Conservation (phyloP, 2,888 invertebrate species). For the Drosophila tanythrix region DNA sequence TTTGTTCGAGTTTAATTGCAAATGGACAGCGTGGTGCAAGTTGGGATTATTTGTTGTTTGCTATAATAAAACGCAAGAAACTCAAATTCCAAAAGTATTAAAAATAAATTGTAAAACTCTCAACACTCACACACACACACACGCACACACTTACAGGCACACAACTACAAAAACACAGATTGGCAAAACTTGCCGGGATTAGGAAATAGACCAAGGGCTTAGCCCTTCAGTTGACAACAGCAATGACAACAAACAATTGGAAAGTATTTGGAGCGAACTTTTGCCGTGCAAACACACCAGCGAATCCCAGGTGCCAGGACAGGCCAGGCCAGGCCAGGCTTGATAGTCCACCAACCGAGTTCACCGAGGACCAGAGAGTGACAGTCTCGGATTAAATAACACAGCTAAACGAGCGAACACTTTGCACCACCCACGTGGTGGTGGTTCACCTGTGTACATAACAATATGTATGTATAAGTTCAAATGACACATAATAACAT, state of each 20-base stretch:
- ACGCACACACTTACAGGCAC: background rate
- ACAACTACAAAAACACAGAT: background rate
- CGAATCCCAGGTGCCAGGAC: constrained; percentile 5
- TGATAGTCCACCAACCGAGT: background rate
- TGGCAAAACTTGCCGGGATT: background rate
- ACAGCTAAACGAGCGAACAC: constrained; percentile 23
- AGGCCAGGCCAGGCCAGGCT: background rate
- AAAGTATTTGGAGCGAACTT: constrained; percentile 41
- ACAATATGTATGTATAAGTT: background rate
- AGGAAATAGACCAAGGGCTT: background rate
- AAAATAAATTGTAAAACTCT: constrained; percentile 43
- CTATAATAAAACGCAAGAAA: constrained; percentile 22
- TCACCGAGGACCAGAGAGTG: constrained; percentile 1
- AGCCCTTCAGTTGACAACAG: constrained; percentile 19
- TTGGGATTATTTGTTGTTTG: constrained; percentile 16
- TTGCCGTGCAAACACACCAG: constrained; percentile 22
- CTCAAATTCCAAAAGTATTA: constrained; percentile 38
- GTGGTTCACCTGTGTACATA: background rate
- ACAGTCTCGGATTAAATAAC: constrained; percentile 25
- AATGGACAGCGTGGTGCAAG: constrained; percentile 13
- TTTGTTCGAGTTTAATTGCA: constrained; percentile 36
- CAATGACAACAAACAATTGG: constrained; percentile 21
- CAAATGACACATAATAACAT: constrained; percentile 29
- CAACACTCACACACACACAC: constrained; percentile 1
- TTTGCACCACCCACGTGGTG: constrained; percentile 1